Base-by-base conservation (phyloP, 1,140 invertebrate genomes). In the Drosophila auraria region DNA sequence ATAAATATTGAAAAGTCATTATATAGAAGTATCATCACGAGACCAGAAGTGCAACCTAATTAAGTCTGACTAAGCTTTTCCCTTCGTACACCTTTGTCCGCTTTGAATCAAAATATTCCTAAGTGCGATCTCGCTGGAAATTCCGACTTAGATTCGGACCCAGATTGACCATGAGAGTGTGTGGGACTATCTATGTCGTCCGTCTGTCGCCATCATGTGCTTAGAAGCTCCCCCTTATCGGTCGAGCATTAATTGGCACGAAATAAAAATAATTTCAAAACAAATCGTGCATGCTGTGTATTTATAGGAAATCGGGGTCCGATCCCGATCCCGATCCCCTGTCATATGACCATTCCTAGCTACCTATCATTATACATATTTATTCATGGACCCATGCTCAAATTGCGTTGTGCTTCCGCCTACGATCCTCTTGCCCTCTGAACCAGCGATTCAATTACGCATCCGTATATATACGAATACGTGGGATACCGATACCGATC, bases 181-280 rank as follows among this genome's bases (percentile, higher is more conserved):
- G 51, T 33, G 47, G 49, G 68, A 53, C 20, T 54, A 70, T 70
- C 68, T 69, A 69, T 69, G 64, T 8, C 17, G 51, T 49, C 61
- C n/a, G 25, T 9, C 66, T 38, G 50, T 50, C 44, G 60, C 61
- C 45, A 51, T 65, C 61, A 17, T 42, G 45, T 38, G 51, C 54
- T 17, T 57, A 57, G 54, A 14, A 25, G 36, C 14, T 36, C 11
- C 7, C 33, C 4, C 70, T 73, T 73, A 73, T 73, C 40, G 47
- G 49, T 20, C n/a, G 30, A 69, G 36, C 73, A 78, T 74, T 78
- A 64, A 68, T 71, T 86, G 70, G 49, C 49, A 65, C 17, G 20
- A 72, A 73, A 33, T 73, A 73, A 51, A 73, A 73, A 73, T 73
- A 61, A 73, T 72, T 73, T 73, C 70, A 73, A 73, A 73, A 73